Evolutionary conservation across 2,888 invertebrate genomes (phyloP).

Genomic region (Platypus cylindrus): DNA sequence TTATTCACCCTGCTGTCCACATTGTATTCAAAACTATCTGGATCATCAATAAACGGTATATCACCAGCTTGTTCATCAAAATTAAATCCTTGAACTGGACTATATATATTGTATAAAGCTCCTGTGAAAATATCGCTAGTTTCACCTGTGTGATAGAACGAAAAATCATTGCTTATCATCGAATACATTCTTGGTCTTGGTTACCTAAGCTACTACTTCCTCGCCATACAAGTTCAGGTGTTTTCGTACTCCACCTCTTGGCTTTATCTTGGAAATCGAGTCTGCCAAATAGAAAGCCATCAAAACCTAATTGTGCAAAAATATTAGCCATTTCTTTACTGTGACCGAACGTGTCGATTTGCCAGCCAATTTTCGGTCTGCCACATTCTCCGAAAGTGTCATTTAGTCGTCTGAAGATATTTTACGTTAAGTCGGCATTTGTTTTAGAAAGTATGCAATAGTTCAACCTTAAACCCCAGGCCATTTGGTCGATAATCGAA

Average conservation of each 20-base stretch:
- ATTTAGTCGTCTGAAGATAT: slow-evolving; percentile 34
- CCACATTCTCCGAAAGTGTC: slow-evolving; percentile 62
- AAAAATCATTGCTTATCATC: neutral
- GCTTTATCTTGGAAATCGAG: slow-evolving; percentile 77
- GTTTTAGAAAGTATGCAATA: neutral
- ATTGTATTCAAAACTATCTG: slow-evolving; percentile 69
- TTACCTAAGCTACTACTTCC: slow-evolving; percentile 58
- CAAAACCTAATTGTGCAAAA: slow-evolving; percentile 75
- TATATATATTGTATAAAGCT: slow-evolving; percentile 67
- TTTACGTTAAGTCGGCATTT: neutral
- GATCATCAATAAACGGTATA: slow-evolving; percentile 78
- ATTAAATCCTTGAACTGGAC: slow-evolving; percentile 82
- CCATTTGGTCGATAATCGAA: slow-evolving; percentile 61
- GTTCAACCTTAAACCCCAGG: slow-evolving; percentile 53
- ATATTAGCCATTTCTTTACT: slow-evolving; percentile 75
- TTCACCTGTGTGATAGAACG: slow-evolving; percentile 35
- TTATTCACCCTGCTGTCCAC: slow-evolving; percentile 53
- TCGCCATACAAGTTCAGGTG: slow-evolving; percentile 77
- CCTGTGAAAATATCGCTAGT: slow-evolving; percentile 42
- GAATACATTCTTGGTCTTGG: no score
- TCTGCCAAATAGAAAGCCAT: slow-evolving; percentile 76
- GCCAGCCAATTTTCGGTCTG: slow-evolving; percentile 65
- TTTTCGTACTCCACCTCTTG: slow-evolving; percentile 42
- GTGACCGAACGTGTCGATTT: slow-evolving; percentile 78
- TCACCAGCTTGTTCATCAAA: slow-evolving; percentile 79